phyloP scores from a whole-genome alignment of 1,140 invertebrate genomes.

The Musca domestica region DNA sequence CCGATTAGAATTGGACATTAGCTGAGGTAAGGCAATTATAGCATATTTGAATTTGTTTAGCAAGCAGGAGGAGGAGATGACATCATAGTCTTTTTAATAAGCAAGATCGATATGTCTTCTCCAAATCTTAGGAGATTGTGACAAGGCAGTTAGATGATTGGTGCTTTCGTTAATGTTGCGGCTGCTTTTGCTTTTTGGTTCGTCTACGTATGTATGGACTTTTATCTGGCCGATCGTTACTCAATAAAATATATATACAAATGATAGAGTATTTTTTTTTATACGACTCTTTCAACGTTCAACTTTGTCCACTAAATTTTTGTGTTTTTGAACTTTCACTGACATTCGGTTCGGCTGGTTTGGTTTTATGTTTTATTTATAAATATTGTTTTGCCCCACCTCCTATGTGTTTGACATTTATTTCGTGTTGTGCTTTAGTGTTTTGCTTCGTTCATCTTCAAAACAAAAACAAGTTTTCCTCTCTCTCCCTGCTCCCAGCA shows the following conservation, averaged over 20 bases:
- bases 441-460: no score
- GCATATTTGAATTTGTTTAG: neutral
- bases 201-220: no score
- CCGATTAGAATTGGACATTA: conserved; percentile 5
- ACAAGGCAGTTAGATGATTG: no score
- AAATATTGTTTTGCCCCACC: neutral
- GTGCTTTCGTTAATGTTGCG: no score
- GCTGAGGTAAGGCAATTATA: neutral
- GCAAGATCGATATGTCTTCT: no score
- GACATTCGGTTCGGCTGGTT: neutral
- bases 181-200: no score
- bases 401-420: conserved; percentile 2
- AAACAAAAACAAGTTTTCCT: no score
- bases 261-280: neutral
- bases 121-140: no score
- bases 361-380: conserved; percentile 3
- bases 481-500: no score
- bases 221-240: neutral
- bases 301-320: neutral
- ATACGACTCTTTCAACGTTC: neutral
- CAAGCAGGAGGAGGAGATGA: neutral
- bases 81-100: conserved; percentile 1
- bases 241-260: conserved; percentile 9
- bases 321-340: neutral
- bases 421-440: neutral